phyloP scores from a whole-genome alignment of 1,140 invertebrate species.

The Tachypleus tridentatus region DNA sequence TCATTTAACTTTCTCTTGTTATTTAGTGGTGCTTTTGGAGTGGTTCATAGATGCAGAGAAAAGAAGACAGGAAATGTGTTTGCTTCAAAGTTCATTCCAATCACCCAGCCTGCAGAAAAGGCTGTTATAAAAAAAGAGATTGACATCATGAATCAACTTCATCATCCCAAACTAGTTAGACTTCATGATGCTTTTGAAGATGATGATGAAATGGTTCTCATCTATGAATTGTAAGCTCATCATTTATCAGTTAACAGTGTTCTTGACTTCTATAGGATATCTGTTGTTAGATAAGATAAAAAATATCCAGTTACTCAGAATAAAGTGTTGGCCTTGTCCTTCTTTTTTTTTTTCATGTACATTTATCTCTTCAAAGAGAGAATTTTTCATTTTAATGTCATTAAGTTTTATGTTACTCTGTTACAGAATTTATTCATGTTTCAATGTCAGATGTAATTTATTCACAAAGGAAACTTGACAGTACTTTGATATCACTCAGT shows the following conservation, averaged over 20 bases:
- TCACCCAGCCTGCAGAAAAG: constrained; percentile 88
- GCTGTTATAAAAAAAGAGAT: constrained; percentile 96
- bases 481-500: not conserved
- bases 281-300: no score
- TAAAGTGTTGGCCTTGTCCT: no score
- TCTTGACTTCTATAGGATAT: no score
- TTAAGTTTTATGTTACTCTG: no score
- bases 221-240: constrained; percentile 70
- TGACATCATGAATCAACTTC: constrained; percentile 97
- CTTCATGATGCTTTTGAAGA: constrained; percentile 98
- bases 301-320: no score
- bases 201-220: constrained; percentile 97
- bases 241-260: no score
- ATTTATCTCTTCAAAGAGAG: no score
- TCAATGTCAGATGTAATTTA: not conserved
- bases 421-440: no score
- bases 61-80: constrained; percentile 94
- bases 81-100: constrained; percentile 98
- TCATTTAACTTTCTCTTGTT: not conserved
- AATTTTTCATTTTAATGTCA: no score
- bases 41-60: constrained; percentile 94
- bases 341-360: no score
- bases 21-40: constrained; percentile 79
- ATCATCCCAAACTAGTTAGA: constrained; percentile 94
- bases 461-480: not conserved